These are phyloP conservation scores for Triops cancriformis DNA, from an alignment of 1,140 invertebrate genomes.

Conservation along the genomic window DNA sequence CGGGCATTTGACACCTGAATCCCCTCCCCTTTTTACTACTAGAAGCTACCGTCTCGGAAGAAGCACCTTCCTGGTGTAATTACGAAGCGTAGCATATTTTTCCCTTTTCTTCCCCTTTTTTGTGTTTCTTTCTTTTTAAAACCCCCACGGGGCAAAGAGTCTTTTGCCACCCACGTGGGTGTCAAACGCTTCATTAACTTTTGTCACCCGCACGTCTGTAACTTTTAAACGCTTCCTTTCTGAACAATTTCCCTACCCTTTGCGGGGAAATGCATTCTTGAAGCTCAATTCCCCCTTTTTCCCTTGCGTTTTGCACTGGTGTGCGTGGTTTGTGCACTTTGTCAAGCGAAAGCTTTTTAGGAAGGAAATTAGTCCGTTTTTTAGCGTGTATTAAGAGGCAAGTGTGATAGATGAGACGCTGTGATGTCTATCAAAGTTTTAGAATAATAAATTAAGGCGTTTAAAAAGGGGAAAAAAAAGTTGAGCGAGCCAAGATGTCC, in stretches of 20 bases:
- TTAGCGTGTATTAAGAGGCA: background rate
- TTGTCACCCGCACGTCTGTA: conserved; percentile 1
- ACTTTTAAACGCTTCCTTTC: background rate
- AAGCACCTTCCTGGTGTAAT: background rate
- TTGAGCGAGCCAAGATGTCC: no score
- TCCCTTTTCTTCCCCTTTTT: background rate
- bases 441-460: background rate
- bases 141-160: background rate
- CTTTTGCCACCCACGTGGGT: background rate
- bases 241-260: background rate
- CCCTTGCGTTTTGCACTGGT: no score
- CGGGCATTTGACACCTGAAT: background rate
- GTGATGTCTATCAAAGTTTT: background rate
- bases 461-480: background rate
- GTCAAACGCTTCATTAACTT: conserved; percentile 10
- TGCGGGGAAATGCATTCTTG: no score
- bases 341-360: background rate
- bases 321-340: background rate
- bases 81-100: background rate
- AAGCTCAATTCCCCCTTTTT: no score
- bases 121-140: background rate
- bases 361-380: background rate
- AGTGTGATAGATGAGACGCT: conserved; percentile 3
- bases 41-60: background rate
- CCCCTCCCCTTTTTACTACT: background rate